Conservation (phyloP, 2,797 vertebrate genomes). For the Vipera ursinii region DNA sequence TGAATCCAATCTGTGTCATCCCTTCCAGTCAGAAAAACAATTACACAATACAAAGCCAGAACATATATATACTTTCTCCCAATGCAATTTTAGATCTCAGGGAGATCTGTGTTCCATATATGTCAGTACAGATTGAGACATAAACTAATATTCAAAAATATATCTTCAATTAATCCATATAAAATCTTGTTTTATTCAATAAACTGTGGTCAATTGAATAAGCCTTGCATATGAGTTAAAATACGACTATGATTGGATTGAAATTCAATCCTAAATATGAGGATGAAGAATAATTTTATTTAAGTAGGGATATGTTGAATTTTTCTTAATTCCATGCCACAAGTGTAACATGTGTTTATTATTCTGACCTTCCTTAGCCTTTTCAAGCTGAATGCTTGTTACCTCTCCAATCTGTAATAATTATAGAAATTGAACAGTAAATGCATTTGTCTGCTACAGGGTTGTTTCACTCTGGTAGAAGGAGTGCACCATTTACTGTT, state of each 20-base stretch:
- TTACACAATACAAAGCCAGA: rapidly evolving
- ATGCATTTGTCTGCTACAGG: background rate
- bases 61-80: background rate
- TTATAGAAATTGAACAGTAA: background rate
- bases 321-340: background rate
- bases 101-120: background rate
- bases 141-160: background rate
- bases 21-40: background rate
- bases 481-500: background rate
- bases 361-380: background rate
- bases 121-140: too few relatives aligned
- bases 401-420: background rate
- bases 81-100: background rate
- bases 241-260: background rate
- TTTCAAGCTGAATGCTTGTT: background rate
- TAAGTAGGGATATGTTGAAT: too few relatives aligned
- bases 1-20: background rate
- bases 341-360: background rate
- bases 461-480: background rate
- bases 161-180: background rate
- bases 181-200: too few relatives aligned
- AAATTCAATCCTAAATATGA: background rate
- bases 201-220: too few relatives aligned
- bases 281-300: too few relatives aligned
- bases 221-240: background rate